phyloP scores from a whole-genome alignment of 2,113 vertebrate genomes.

The Dendropsophus ebraccatus region DNA sequence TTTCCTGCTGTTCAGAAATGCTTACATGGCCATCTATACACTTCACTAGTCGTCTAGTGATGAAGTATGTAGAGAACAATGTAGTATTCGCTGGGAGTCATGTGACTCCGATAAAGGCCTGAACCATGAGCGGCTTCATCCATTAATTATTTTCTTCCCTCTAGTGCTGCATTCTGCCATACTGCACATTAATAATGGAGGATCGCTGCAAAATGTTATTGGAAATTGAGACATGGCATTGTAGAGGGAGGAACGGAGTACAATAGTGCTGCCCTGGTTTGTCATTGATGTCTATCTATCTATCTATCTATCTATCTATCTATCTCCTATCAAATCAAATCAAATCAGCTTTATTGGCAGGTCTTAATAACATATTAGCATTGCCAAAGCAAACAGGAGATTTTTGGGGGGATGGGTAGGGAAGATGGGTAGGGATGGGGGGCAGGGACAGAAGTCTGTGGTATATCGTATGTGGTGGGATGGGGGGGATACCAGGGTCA shows the following conservation, averaged over 20 bases:
- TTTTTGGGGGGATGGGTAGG: too few relatives aligned
- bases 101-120: background rate
- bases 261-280: too few relatives aligned
- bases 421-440: too few relatives aligned
- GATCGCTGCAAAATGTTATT: slow-evolving; percentile 19
- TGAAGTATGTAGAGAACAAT: background rate
- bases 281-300: too few relatives aligned
- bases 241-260: background rate
- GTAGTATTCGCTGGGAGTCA: slow-evolving; percentile 4
- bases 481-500: too few relatives aligned
- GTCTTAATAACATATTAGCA: too few relatives aligned
- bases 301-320: too few relatives aligned
- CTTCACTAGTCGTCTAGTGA: background rate
- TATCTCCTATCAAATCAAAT: too few relatives aligned
- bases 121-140: background rate
- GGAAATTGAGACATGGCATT: slow-evolving; percentile 17
- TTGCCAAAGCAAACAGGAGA: too few relatives aligned
- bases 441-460: too few relatives aligned
- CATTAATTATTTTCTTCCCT: slow-evolving; percentile 31
- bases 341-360: too few relatives aligned
- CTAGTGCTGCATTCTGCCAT: background rate
- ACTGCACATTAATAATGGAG: slow-evolving; percentile 24
- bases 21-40: background rate
- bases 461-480: too few relatives aligned
- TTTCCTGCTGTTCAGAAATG: background rate